These are phyloP conservation scores for Pelobates fuscus DNA, from an alignment of 2,113 vertebrate species.

Conservation along the genomic window DNA sequence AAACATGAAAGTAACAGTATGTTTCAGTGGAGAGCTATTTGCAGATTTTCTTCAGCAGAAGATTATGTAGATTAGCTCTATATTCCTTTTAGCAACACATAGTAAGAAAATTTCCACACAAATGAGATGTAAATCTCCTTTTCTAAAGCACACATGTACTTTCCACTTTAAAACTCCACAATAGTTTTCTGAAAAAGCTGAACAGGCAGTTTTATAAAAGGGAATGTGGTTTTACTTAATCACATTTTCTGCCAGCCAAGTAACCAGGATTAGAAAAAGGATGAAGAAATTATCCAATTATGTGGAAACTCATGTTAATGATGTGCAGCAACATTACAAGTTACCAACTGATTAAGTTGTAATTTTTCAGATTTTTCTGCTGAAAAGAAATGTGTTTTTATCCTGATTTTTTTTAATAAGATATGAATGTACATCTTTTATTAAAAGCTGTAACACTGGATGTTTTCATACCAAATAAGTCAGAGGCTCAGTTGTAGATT, in stretches of 20 bases:
- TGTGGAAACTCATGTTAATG: constrained; percentile 29
- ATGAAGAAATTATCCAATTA: constrained; percentile 26
- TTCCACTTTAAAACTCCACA: constrained; percentile 4
- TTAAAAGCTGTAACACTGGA: background rate
- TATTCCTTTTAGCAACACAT: constrained; percentile 9
- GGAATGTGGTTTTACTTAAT: constrained; percentile 18
- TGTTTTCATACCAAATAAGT: background rate
- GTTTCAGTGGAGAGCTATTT: background rate
- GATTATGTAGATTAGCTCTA: constrained; percentile 8
- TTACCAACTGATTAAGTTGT: constrained; percentile 18
- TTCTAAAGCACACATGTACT: constrained; percentile 9
- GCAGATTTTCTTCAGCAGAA: constrained; percentile 11
- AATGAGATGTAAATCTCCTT: constrained; percentile 31
- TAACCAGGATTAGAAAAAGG: constrained; percentile 30
- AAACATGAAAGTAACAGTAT: constrained; percentile 2
- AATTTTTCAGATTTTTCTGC: constrained; percentile 3
- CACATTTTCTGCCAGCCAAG: constrained; percentile 23
- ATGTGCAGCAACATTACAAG: constrained; percentile 14
- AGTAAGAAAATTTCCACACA: background rate
- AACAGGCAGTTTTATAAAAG: constrained; percentile 22
- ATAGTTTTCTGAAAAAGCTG: constrained; percentile 20
- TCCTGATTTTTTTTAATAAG: constrained; percentile 24
- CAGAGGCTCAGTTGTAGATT: background rate
- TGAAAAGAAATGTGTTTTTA: constrained; percentile 6
- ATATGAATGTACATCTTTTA: constrained; percentile 10